A percentile compares a stretch with the other conserved stretches of the same genome.
phyloP scores from a whole-genome alignment of 2,113 vertebrate species.

The Craseonycteris thonglongyai region DNA sequence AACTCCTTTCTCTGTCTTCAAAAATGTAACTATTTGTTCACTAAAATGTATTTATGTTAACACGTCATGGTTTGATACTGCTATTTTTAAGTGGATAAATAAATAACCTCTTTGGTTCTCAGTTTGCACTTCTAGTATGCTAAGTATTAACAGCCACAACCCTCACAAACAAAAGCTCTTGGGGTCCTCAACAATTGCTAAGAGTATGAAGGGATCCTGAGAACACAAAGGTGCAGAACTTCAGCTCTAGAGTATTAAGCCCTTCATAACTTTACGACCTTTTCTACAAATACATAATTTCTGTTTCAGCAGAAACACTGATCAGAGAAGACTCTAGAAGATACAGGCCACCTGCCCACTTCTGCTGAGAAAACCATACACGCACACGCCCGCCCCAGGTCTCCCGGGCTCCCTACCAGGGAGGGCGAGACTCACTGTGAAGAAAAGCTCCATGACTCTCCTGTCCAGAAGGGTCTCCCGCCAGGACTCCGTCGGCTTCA shows the following conservation, averaged over 20 bases:
- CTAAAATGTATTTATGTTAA: background rate
- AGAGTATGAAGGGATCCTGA: background rate
- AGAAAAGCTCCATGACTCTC: constrained; percentile 99
- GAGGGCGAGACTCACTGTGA: constrained; percentile 90
- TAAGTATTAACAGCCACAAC: background rate
- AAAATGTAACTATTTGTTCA: background rate
- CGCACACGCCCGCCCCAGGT: too few species aligned
- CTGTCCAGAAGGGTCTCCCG: constrained; percentile 97
- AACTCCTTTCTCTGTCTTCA: background rate
- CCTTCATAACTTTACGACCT: background rate
- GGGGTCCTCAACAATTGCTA: background rate
- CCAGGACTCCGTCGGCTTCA: constrained; percentile 98
- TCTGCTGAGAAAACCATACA: constrained; percentile 4
- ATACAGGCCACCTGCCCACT: background rate
- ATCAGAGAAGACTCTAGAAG: background rate
- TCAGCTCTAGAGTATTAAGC: background rate
- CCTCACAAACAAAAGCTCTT: background rate
- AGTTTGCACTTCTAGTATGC: background rate
- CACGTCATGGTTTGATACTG: background rate
- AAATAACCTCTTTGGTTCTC: background rate
- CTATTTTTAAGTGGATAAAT: background rate
- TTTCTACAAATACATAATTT: background rate
- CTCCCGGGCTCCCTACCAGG: background rate
- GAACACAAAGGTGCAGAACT: background rate
- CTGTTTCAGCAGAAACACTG: background rate